These are phyloP conservation scores for Drosophila hamatofila DNA, from an alignment of 2,888 invertebrate species.

Conservation along the genomic window DNA sequence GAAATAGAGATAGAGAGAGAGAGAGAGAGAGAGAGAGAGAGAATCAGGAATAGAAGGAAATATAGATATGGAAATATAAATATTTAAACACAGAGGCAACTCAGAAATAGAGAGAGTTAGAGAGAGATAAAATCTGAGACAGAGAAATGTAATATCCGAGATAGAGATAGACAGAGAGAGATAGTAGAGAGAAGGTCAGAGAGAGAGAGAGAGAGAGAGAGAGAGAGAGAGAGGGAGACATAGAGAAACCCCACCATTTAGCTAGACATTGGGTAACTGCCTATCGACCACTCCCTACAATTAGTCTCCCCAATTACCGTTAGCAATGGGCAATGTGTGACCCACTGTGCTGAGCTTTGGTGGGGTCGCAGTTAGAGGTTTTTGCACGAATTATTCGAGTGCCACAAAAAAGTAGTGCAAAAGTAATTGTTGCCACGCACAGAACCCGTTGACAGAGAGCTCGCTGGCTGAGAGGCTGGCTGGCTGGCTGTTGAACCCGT, in stretches of 20 bases:
- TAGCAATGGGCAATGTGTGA: conserved; percentile 11
- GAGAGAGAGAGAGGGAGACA: neutral
- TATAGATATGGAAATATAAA: no score
- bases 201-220: neutral
- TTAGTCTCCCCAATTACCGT: conserved; percentile 28
- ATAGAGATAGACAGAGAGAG: neutral
- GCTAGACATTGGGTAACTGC: neutral
- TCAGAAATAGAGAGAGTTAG: neutral
- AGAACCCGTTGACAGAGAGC: conserved; percentile 57
- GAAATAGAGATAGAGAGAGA: neutral
- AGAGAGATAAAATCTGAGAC: neutral
- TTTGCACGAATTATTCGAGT: conserved; percentile 27
- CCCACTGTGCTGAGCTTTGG: conserved; percentile 38
- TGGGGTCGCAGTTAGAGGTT: conserved; percentile 14
- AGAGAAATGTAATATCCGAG: neutral
- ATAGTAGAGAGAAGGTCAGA: neutral
- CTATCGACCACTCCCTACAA: neutral
- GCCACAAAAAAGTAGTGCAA: conserved; percentile 74
- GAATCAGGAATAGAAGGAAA: neutral
- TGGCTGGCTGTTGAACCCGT: conserved; percentile 58
- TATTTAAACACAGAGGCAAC: no score
- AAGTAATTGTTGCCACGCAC: conserved; percentile 75
- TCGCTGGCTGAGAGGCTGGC: conserved; percentile 1
- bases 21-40: neutral
- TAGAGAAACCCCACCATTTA: neutral